These are phyloP conservation scores for Drosophila subquinaria DNA, from an alignment of 2,888 invertebrate genomes.

Conservation along the genomic window DNA sequence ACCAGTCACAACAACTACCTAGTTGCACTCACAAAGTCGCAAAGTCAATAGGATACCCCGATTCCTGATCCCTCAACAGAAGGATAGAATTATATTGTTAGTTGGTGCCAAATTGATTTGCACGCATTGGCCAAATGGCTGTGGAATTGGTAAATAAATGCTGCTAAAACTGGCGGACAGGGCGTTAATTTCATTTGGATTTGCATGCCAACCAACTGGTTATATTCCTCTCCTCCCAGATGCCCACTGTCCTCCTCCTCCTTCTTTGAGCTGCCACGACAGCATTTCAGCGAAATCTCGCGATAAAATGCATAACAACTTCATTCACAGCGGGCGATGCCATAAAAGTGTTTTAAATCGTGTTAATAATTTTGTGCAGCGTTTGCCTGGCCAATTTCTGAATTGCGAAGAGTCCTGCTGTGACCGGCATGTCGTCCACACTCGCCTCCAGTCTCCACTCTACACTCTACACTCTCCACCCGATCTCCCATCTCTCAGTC, in stretches of 20 bases:
- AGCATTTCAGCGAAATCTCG: conserved; percentile 73
- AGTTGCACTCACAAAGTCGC: conserved; percentile 40
- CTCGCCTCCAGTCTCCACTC: conserved; percentile 26
- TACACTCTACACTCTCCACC: neutral
- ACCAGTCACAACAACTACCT: conserved; percentile 70
- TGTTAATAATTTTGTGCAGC: conserved; percentile 85
- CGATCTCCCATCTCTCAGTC: neutral
- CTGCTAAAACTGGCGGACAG: conserved; percentile 74
- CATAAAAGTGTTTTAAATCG: conserved; percentile 85
- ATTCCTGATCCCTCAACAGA: neutral
- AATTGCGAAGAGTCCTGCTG: conserved; percentile 79
- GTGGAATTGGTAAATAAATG: conserved; percentile 68
- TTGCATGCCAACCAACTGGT: conserved; percentile 65
- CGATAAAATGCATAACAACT: conserved; percentile 84
- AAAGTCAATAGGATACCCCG: conserved; percentile 42
- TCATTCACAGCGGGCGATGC: conserved; percentile 84
- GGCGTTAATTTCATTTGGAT: conserved; percentile 78
- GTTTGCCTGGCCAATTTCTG: conserved; percentile 68
- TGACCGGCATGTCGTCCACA: conserved; percentile 77
- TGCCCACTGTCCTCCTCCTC: neutral
- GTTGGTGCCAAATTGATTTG: conserved; percentile 66
- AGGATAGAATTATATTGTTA: neutral
- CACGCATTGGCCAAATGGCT: conserved; percentile 54
- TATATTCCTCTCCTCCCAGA: conserved; percentile 17
- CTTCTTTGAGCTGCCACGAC: neutral